phyloP scores from a whole-genome alignment of 2,113 vertebrate genomes.

The Oncorhynchus masou region DNA sequence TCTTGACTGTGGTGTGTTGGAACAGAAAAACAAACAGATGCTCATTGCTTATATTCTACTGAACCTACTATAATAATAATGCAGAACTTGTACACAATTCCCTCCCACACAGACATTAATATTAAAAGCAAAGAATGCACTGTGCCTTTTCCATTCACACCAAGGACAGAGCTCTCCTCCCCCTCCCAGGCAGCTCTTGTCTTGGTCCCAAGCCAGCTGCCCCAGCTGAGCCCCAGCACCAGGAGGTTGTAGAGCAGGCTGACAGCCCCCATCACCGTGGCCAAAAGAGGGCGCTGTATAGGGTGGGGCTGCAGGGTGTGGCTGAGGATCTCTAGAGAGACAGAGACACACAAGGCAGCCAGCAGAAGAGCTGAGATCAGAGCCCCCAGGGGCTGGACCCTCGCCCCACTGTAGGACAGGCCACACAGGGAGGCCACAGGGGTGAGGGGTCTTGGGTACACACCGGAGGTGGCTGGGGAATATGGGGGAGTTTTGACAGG shows the following conservation, averaged over 20 bases:
- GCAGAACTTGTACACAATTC: background rate
- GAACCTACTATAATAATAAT: background rate
- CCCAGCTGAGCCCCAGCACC: conserved; percentile 49
- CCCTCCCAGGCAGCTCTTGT: background rate
- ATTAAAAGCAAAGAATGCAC: too few species aligned
- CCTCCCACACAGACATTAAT: background rate
- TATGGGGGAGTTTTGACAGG: background rate
- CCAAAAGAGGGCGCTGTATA: conserved; percentile 58
- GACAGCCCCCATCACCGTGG: conserved; percentile 42
- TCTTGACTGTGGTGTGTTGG: conserved; percentile 39
- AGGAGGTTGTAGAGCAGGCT: conserved; percentile 62
- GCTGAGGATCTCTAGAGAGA: conserved; percentile 65
- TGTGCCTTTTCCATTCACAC: conserved; percentile 48
- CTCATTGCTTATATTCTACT: background rate
- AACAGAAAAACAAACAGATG: conserved; percentile 47
- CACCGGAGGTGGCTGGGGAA: background rate
- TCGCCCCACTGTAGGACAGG: conserved; percentile 33
- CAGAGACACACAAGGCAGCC: conserved; percentile 65
- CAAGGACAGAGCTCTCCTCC: conserved; percentile 1
- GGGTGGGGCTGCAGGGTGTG: conserved; percentile 56
- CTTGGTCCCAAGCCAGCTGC: background rate
- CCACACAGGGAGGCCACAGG: background rate
- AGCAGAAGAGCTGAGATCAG: conserved; percentile 69
- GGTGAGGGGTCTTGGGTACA: background rate
- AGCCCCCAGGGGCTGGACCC: conserved; percentile 55